Percentiles rank a stretch among this genome's conserved stretches.
Conservation (phyloP, 2,888 invertebrate genomes). For the Tethea ocularis region DNA sequence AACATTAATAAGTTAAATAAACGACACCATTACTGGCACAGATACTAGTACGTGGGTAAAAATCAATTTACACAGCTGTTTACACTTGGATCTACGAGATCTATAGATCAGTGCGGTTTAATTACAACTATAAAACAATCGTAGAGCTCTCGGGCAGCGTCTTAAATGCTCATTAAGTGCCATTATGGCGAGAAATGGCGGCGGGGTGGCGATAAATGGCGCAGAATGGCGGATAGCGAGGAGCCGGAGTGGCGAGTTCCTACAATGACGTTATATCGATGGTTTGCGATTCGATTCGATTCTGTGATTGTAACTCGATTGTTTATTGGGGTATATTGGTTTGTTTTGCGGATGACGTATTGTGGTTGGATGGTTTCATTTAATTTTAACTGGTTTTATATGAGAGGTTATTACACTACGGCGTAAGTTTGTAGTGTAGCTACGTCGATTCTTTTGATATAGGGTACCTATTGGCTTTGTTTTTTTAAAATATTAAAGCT, state of each 20-base stretch:
- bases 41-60: conserved; percentile 18
- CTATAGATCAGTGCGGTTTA: conserved; percentile 69
- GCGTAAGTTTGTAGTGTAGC: no score
- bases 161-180: conserved; percentile 76
- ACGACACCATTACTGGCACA: background rate
- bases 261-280: conserved; percentile 42
- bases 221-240: conserved; percentile 35
- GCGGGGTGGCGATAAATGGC: conserved; percentile 60
- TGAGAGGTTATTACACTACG: background rate
- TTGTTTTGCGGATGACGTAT: conserved; percentile 1
- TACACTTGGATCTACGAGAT: conserved; percentile 51
- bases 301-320: conserved; percentile 33
- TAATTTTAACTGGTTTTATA: background rate
- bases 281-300: conserved; percentile 41
- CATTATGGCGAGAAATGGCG: conserved; percentile 65
- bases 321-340: background rate
- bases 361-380: background rate
- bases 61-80: conserved; percentile 58
- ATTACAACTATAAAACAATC: conserved; percentile 80
- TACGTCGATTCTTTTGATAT: no score
- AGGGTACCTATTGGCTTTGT: no score
- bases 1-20: conserved; percentile 3
- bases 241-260: conserved; percentile 23
- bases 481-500: no score
- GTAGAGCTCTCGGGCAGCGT: conserved; percentile 58